Evolutionary conservation across 2,113 vertebrate species (phyloP), one percentile per base, ranked within the genome.

Genomic region (Chiloscyllium plagiosum): DNA sequence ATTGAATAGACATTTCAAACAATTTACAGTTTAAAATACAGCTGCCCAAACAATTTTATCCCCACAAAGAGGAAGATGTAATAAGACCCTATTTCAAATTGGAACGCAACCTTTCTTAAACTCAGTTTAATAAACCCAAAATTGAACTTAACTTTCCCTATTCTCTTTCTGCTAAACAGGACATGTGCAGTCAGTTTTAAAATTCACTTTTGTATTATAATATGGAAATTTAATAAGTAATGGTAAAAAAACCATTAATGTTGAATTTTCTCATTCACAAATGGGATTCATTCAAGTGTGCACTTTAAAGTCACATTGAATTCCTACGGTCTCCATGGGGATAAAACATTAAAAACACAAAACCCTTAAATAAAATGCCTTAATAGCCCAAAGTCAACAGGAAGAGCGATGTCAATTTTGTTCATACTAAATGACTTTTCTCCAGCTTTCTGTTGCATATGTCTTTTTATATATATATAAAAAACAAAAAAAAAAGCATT

Each of bases 371-470:
- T 47, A 95, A 95, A 95, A 33, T 52, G 8, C 26, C 94, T 95
- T 52, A 69, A 72, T 95, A 50, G 68, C 37, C 47, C 68, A 95
- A 95, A 52, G 50, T 33, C 69, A 95, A 19, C 94, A 95, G 94
- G 68, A 95, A 50, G 26, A 72, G 47, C 17, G 47, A 76, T 95
- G 94, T 50, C 24, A 26, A 68, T 68, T 94, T 50, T 70, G 10
- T 70, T 70, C 13, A 95, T 76, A 95, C 42, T 95, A 24, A 72
- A 95, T 70, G 50, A 72, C 52, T 95, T 95, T 52, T 72, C 69
- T 72, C 94, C 69, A 95, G 94, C 52, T 95, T 72, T 95, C 94
- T 95, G 94, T 76, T 95, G 69, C 94, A 95, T 52, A 95, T n/a
- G 5, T 66, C 37, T 69, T 95, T 70, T 52, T 90, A 61, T 83